Conservation (phyloP, 2,888 invertebrate genomes). For the Drosophila fungiperda region DNA sequence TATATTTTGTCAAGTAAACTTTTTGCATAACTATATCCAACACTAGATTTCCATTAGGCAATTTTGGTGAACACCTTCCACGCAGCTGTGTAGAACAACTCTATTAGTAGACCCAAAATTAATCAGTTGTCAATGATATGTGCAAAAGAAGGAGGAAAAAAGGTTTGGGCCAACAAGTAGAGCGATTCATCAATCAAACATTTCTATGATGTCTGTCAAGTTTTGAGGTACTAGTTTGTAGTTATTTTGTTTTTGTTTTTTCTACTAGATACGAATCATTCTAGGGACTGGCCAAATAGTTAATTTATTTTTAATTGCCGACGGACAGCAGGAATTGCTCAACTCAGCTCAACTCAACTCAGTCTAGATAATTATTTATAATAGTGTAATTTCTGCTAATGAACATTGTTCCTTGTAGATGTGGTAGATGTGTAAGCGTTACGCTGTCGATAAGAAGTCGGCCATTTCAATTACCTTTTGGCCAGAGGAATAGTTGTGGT, state of each 20-base stretch:
- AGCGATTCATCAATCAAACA: constrained; percentile 77
- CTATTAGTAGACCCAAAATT: constrained; percentile 40
- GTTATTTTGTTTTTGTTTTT: constrained; percentile 6
- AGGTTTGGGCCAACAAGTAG: constrained; percentile 8
- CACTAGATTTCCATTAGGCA: constrained; percentile 17
- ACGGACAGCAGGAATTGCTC: constrained; percentile 4
- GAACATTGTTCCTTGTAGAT: not conserved
- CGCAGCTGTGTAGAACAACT: constrained; percentile 34
- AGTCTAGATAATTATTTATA: constrained; percentile 10
- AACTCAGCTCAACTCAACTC: not conserved
- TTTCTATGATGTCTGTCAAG: constrained; percentile 31
- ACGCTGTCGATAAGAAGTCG: not conserved
- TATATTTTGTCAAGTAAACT: not conserved
- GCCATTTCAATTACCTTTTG: constrained; percentile 5
- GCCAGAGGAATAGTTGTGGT: not conserved
- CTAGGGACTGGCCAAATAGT: constrained; percentile 65
- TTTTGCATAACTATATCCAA: not conserved
- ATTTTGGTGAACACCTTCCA: constrained; percentile 2
- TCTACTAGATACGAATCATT: constrained; percentile 59
- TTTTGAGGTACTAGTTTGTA: constrained; percentile 30
- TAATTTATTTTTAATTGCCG: constrained; percentile 80
- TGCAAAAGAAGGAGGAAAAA: not conserved
- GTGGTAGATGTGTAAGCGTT: not conserved
- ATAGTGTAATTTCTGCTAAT: not conserved
- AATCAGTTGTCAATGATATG: constrained; percentile 76